A percentile compares a stretch with the other conserved stretches of the same genome.
Conservation (phyloP, 2,113 vertebrate genomes). For the Bos taurus region ARS-UCD2.0 NC_037331.1:31004501-31005000, state of each 20-base stretch:
- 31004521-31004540: not conserved
- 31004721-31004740: not conserved
- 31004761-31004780: not conserved
- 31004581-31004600: not conserved
- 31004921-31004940: not conserved
- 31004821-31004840: not conserved
- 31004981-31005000: conserved; percentile 1
- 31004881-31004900: not conserved
- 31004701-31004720: not conserved
- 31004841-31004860: not conserved
- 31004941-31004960: not conserved
- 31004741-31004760: not conserved
- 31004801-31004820: not conserved
- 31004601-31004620: not conserved
- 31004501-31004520: not conserved
- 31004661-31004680: not conserved
- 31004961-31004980: not conserved
- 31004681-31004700: not conserved
- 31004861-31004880: not conserved
- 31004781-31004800: not conserved
- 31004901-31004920: not conserved
- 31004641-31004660: not conserved
- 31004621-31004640: not conserved
- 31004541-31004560: not conserved
- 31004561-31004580: not conserved